Evolutionary conservation across 2,113 vertebrate species (phyloP), one percentile per base, ranked within the genome.

Genomic region (Phrynosoma platyrhinos): DNA sequence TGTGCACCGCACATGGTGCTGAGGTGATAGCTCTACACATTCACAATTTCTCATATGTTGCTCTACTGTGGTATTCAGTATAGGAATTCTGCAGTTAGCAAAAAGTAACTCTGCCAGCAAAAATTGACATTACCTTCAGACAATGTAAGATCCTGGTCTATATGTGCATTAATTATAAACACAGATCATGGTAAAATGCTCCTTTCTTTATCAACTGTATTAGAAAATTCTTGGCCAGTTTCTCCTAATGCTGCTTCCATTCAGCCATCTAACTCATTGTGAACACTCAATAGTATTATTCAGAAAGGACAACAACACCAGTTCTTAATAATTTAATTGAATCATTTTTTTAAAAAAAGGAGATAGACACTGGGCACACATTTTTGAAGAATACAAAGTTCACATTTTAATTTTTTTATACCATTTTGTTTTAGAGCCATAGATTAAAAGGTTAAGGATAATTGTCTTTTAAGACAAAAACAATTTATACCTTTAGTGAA

Each of bases 301-400:
- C 23, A 40, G 21, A 40, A 77, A 27, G 83, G 30, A 71, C 68
- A 71, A 71, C 25, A 9, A 71, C 68, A 71, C 92, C 95, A 18
- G 79, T 64, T 95, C 95, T 93, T 90, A 86, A 72, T 90, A 91
- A 78, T 93, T 96, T 97, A 96, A 96, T 96, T 97, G 95, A 95
- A 91, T 93, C 93, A 90, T 93, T 94, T 94, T 36, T 36, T 36
- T 36, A 90, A 92, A 47, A 93, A 93, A 83, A 16, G 36, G 18
- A 76, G 10, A 94, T 91, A 93, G 91, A 94, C 88, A 95, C 91
- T 93, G 91, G 75, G 87, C 92, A 95, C 91, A 86, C 82, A 69
- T 85, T 89, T 77, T 93, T 88, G 93, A 94, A 91, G 87, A 90
- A 90, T 90, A 93, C 92, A 92, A 93, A 93, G 90, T 79, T 93